Evolutionary conservation across 2,888 invertebrate species (phyloP), one percentile per base, ranked within the genome.

Genomic region (Elmis aenea): DNA sequence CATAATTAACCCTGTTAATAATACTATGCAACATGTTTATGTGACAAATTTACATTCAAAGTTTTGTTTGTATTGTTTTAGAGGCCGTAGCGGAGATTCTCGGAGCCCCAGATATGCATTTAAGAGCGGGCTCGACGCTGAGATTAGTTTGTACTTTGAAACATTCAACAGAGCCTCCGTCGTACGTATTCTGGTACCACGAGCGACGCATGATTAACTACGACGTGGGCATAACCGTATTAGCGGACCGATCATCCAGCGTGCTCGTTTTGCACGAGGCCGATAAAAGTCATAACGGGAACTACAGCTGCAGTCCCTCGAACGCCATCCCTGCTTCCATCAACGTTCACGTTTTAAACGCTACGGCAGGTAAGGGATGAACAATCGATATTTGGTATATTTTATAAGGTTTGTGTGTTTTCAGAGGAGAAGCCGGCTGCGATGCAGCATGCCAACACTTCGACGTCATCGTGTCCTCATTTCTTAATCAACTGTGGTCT

Each of bases 361-460:
- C 82, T 72, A 73, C 65, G 13, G 66, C 63, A 53, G 66, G 66
- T 66, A 49, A 54, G 16, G 14, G 13, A 21, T 38, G 20, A 13
- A 23, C 13, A 2, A 13, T 30, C 8, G 3, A 23, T 13, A 1
- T 13, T 13, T 13, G 21, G 12, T 6, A 12, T 14, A 2, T 6
- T n/a, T 10, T 20, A 2, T 16, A 3, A 10, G 20, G 8, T 47
- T 46, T 46, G 41, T 68, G n/a, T n/a, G n/a, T n/a, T n/a, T 70
- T 38, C 73, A 83, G 82, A 81, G 62, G 82, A 83, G 61, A 81
- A 81, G 22, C 81, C 81, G 44, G 82, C 82, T 13, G 83, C 83
- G 1, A 82, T 83, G 81, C 81, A 83, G 54, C 81, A 81, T 50
- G 81, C 81, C 24, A 81, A 81, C 62, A 77, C 66, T 21, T 56